Conservation (phyloP, 2,113 vertebrate species). For the Cavia aperea region DNA sequence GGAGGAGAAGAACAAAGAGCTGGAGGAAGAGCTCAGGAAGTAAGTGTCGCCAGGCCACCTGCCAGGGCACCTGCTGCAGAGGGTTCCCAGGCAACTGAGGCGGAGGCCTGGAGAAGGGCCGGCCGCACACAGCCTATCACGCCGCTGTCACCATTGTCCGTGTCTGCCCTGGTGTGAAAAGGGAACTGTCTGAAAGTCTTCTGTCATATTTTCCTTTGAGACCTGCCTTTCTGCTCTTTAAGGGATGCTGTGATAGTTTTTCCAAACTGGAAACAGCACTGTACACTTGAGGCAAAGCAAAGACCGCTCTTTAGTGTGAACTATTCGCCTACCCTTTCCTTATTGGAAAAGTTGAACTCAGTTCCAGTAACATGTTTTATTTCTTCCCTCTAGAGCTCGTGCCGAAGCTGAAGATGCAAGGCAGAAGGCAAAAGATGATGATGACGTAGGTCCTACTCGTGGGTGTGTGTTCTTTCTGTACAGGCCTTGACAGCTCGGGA, state of each 20-base stretch:
- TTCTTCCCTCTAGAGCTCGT: conserved; percentile 80
- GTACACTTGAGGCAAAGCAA: background rate
- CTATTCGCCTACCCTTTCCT: background rate
- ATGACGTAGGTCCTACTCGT: conserved; percentile 84
- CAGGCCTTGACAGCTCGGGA: fast-evolving
- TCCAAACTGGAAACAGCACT: background rate
- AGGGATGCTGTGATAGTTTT: background rate
- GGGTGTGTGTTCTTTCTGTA: background rate
- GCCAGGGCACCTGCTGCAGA: background rate
- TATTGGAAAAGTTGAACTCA: conserved; percentile 9
- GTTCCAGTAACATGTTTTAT: conserved; percentile 50
- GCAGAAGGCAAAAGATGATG: conserved; percentile 92
- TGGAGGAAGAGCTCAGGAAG: conserved; percentile 95
- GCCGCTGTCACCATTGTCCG: background rate
- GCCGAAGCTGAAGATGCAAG: conserved; percentile 87
- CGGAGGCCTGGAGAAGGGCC: background rate
- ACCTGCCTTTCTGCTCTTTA: background rate
- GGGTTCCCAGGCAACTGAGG: fast-evolving
- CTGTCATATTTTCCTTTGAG: background rate
- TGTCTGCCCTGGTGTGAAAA: background rate
- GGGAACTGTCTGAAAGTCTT: background rate
- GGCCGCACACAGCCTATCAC: background rate
- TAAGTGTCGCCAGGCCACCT: conserved; percentile 66
- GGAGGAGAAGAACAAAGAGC: conserved; percentile 91
- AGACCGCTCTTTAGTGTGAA: conserved; percentile 8